These are phyloP conservation scores for Schlechtendalia chinensis DNA, from an alignment of 1,140 invertebrate species.

Conservation along the genomic window DNA sequence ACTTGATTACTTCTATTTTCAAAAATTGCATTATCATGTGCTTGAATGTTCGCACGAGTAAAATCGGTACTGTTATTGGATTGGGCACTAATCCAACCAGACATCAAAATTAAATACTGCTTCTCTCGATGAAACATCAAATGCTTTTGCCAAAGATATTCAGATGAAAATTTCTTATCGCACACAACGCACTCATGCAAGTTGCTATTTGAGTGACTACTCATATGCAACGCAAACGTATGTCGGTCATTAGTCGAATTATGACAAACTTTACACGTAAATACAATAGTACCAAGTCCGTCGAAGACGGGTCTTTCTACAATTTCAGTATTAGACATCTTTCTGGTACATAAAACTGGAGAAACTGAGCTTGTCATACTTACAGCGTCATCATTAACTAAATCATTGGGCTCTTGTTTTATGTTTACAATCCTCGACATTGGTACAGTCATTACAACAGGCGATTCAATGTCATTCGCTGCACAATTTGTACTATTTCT, in stretches of 20 bases:
- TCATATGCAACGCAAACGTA: constrained; percentile 30
- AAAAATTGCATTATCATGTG: no score
- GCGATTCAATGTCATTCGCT: neutral
- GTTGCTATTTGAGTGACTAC: neutral
- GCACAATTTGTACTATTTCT: neutral
- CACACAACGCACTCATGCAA: constrained; percentile 25
- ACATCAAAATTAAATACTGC: neutral
- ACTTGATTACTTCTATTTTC: neutral
- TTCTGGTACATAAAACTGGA: neutral
- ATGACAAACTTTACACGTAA: constrained; percentile 20
- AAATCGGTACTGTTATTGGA: neutral
- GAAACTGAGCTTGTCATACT: neutral
- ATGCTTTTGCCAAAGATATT: neutral
- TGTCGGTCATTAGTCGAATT: constrained; percentile 12
- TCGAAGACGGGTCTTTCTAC: no score
- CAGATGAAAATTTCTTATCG: neutral
- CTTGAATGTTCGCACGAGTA: neutral
- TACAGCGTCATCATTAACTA: neutral
- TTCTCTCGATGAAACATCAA: constrained; percentile 10
- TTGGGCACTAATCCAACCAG: neutral
- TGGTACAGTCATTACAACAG: neutral
- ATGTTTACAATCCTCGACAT: neutral
- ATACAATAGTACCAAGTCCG: neutral
- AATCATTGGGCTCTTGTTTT: neutral
- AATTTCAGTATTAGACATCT: neutral